A percentile compares a stretch with the other conserved stretches of the same genome.
phyloP scores from a whole-genome alignment of 2,113 vertebrate genomes.

The Tragelaphus scriptus region DNA sequence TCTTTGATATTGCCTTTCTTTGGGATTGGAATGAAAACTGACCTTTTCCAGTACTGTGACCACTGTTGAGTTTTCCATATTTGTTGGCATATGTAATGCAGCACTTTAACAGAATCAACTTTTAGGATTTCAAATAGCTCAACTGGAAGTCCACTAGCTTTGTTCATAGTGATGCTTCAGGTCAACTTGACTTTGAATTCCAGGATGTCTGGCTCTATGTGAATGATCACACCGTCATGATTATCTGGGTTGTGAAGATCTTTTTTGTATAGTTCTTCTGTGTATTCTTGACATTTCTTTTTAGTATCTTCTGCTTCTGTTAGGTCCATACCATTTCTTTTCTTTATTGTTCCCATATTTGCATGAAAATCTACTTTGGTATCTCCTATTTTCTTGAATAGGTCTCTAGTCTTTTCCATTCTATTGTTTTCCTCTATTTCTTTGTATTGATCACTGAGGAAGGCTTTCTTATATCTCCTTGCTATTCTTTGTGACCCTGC shows the following conservation, averaged over 20 bases:
- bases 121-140: neutral
- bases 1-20: neutral
- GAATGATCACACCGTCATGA: neutral
- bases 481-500: neutral
- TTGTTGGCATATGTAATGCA: neutral
- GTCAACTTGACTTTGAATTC: neutral
- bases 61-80: neutral
- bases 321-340: neutral
- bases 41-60: neutral
- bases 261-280: neutral
- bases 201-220: neutral
- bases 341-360: neutral
- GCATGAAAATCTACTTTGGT: neutral
- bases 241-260: neutral
- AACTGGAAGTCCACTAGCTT: neutral
- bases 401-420: neutral
- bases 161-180: neutral
- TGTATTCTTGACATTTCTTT: neutral
- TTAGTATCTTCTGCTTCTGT: neutral
- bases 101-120: neutral
- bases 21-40: neutral
- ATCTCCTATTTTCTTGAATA: neutral
- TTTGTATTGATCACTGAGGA: neutral
- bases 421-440: neutral
- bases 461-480: neutral